A percentile compares a stretch with the other conserved stretches of the same genome.
Evolutionary conservation across 2,113 vertebrate genomes (phyloP).

Genomic region (Otus sunia): DNA sequence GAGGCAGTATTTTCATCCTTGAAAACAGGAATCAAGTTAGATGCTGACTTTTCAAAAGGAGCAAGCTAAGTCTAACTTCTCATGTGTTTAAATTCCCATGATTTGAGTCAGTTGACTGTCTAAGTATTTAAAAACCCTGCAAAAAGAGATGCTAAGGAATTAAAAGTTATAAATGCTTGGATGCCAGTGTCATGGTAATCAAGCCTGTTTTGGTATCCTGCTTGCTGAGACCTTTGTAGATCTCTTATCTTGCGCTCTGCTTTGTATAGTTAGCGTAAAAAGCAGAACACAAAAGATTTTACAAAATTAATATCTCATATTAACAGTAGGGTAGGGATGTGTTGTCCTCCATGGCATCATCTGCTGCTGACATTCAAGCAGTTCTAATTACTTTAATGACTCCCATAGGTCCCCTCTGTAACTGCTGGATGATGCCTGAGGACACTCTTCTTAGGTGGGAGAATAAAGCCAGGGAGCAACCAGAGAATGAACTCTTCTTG

Average conservation of each 20-base stretch:
- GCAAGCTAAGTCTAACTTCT: background rate
- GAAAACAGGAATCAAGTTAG: background rate
- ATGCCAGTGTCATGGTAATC: background rate
- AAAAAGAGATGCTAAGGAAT: background rate
- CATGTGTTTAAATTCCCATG: accelerated
- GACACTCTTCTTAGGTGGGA: constrained; percentile 3
- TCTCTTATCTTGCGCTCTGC: background rate
- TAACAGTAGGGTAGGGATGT: constrained; percentile 29
- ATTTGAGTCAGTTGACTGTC: background rate
- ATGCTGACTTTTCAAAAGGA: background rate
- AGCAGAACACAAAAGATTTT: constrained; percentile 19
- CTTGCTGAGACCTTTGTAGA: background rate
- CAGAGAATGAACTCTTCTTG: background rate
- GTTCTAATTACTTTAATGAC: constrained; percentile 52
- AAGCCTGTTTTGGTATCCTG: background rate
- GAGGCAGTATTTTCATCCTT: background rate
- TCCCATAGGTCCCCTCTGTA: constrained; percentile 7
- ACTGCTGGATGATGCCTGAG: constrained; percentile 40
- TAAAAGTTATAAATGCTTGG: background rate
- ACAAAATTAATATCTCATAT: constrained; percentile 3
- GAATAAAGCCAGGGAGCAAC: background rate
- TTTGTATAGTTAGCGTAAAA: background rate
- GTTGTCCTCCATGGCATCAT: constrained; percentile 48
- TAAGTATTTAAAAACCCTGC: background rate
- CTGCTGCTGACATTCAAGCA: constrained; percentile 28